phyloP scores from a whole-genome alignment of 2,113 vertebrate species.

The Thinocorus orbignyianus region DNA sequence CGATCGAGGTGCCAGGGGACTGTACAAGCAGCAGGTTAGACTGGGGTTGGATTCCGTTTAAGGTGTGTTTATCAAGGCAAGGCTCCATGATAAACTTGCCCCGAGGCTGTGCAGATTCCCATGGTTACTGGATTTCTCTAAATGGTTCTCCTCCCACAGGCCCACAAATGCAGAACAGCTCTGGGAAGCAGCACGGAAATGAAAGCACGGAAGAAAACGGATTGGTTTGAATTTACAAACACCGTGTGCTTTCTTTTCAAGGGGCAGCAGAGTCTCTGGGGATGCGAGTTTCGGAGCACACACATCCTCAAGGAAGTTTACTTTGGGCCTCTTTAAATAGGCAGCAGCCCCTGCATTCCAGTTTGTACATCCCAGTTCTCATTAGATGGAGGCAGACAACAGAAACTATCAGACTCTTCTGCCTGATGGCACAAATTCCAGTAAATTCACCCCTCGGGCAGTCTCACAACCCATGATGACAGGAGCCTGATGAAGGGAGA shows the following conservation, averaged over 20 bases:
- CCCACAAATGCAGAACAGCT: neutral
- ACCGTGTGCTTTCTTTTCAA: neutral
- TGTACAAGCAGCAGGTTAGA: neutral
- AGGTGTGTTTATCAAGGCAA: neutral
- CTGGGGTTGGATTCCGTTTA: neutral
- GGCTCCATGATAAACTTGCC: conserved; percentile 4
- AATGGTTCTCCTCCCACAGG: neutral
- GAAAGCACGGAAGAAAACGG: neutral
- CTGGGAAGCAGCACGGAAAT: neutral
- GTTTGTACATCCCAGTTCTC: neutral
- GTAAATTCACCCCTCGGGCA: neutral
- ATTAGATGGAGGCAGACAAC: neutral
- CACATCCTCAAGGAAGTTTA: conserved; percentile 47
- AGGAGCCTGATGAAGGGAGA: neutral
- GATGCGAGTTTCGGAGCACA: neutral
- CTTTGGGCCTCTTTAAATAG: conserved; percentile 21
- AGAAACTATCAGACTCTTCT: neutral
- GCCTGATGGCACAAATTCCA: neutral
- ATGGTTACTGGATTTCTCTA: neutral
- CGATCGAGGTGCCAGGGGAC: neutral
- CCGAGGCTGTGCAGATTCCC: neutral
- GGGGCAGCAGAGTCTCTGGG: neutral
- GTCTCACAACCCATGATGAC: neutral
- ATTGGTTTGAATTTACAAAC: neutral
- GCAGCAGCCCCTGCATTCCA: neutral